Percentiles rank a stretch among this genome's conserved stretches.
Conservation (phyloP, 2,797 vertebrate genomes). For the Pseudotriccus pelzelni region DNA sequence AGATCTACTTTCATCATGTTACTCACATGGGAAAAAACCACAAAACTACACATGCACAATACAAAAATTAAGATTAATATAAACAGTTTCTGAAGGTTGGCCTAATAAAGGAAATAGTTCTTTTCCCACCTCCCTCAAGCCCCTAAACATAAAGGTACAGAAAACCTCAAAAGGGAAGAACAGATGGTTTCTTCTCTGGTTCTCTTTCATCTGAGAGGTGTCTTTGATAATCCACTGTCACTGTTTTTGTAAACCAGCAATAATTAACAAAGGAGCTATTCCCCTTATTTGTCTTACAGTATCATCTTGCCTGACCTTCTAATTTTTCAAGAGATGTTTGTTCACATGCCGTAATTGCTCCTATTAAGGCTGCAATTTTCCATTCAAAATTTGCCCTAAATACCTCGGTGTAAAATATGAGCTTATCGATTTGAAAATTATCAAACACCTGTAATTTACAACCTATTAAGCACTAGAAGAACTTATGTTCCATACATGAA, state of each 20-base stretch:
- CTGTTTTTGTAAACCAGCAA: neutral
- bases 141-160: neutral
- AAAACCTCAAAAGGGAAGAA: neutral
- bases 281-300: neutral
- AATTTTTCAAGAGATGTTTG: neutral
- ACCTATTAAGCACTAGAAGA: neutral
- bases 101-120: neutral
- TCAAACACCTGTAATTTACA: neutral
- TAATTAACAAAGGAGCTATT: neutral
- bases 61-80: neutral
- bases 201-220: neutral
- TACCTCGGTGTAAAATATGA: neutral
- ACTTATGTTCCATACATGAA: neutral
- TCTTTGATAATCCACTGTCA: neutral
- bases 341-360: neutral
- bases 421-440: neutral
- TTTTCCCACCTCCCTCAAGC: neutral
- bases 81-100: neutral
- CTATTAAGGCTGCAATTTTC: neutral
- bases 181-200: rapidly evolving
- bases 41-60: neutral
- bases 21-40: neutral
- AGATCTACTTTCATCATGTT: neutral
- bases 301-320: neutral
- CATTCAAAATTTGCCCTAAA: neutral